These are phyloP conservation scores for Rosalia funebris DNA, from an alignment of 2,888 invertebrate genomes.

Conservation along the genomic window DNA sequence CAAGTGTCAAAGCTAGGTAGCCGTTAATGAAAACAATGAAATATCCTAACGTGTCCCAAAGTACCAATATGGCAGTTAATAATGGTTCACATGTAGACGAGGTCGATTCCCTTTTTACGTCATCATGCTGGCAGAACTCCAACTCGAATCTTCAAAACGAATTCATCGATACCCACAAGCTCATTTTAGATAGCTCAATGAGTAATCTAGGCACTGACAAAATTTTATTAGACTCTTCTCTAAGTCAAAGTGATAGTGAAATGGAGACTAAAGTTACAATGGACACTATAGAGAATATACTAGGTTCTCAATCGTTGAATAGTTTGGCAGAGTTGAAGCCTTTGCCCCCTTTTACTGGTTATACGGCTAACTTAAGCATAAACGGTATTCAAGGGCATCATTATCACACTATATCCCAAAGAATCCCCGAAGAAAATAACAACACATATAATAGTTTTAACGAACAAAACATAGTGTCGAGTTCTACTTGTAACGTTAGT, in stretches of 20 bases:
- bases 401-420: conserved; percentile 84
- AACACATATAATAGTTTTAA: conserved; percentile 68
- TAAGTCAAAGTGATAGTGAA: conserved; percentile 65
- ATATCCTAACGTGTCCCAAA: conserved; percentile 62
- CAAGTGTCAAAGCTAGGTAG: conserved; percentile 6
- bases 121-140: conserved; percentile 74
- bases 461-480: conserved; percentile 79
- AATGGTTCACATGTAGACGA: conserved; percentile 64
- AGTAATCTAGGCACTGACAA: conserved; percentile 65
- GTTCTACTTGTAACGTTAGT: conserved; percentile 73
- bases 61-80: conserved; percentile 61
- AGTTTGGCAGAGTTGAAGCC: conserved; percentile 86
- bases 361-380: conserved; percentile 86
- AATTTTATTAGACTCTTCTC: conserved; percentile 67
- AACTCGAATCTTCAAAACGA: conserved; percentile 65
- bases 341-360: conserved; percentile 86
- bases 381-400: conserved; percentile 90
- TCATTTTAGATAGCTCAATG: conserved; percentile 69
- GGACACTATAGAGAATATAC: conserved; percentile 69
- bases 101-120: conserved; percentile 78
- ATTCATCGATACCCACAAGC: conserved; percentile 67
- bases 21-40: conserved; percentile 62
- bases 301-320: conserved; percentile 16
- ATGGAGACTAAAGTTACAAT: conserved; percentile 63
- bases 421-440: conserved; percentile 79